Evolutionary conservation across 2,113 vertebrate genomes (phyloP).

Genomic region (Vireo altiloquus): DNA sequence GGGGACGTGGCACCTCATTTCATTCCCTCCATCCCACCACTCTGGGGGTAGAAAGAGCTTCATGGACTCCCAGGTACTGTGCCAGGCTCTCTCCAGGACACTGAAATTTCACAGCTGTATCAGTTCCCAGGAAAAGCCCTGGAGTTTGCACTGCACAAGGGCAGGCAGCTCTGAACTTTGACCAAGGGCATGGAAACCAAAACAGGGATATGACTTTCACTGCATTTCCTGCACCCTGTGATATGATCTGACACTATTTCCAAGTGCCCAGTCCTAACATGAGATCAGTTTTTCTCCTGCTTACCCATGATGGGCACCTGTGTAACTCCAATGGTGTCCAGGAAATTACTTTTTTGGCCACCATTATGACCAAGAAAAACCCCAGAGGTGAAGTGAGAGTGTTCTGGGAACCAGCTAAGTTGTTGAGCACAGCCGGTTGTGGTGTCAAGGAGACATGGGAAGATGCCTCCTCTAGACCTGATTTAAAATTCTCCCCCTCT

Average conservation of each 20-base stretch:
- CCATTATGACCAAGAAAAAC: neutral
- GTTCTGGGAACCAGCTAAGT: neutral
- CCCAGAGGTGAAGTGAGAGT: neutral
- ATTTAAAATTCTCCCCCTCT: neutral
- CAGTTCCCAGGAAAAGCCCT: neutral
- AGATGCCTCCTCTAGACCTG: neutral
- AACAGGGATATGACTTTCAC: neutral
- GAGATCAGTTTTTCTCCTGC: neutral
- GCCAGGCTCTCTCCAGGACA: neutral
- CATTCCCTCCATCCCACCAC: neutral
- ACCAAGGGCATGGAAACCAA: fast-evolving
- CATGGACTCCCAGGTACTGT: neutral
- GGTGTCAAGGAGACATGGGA: neutral
- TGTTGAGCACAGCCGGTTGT: neutral
- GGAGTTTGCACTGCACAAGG: neutral
- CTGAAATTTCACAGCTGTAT: neutral
- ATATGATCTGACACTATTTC: neutral
- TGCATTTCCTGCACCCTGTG: neutral
- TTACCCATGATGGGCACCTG: neutral
- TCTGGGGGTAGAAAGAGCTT: neutral
- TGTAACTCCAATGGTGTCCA: neutral
- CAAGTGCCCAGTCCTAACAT: neutral
- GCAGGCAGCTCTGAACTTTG: neutral
- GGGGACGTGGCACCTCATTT: fast-evolving
- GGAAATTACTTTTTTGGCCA: neutral